These are phyloP conservation scores for Notothenia rossii DNA, from an alignment of 2,113 vertebrate genomes.

Conservation along the genomic window DNA sequence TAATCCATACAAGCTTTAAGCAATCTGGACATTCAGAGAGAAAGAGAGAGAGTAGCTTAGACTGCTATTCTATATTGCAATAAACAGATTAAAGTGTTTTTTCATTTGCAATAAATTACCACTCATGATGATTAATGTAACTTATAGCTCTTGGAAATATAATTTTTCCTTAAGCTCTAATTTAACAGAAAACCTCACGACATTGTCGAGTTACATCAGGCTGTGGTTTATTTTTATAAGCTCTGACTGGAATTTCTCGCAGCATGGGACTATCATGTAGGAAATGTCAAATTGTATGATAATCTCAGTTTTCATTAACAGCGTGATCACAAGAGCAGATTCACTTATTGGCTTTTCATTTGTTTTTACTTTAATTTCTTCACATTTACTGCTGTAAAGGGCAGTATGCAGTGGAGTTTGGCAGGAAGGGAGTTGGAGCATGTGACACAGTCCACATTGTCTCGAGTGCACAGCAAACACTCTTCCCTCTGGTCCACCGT, in stretches of 20 bases:
- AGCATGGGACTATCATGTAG: constrained; percentile 31
- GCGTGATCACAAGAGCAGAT: constrained; percentile 24
- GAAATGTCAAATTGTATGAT: constrained; percentile 51
- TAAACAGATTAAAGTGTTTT: background rate
- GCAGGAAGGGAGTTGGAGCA: constrained; percentile 47
- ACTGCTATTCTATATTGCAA: constrained; percentile 1
- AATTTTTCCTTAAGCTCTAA: constrained; percentile 24
- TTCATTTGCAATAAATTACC: constrained; percentile 25
- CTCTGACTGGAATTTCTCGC: constrained; percentile 32
- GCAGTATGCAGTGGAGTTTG: constrained; percentile 34
- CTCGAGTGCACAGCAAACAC: constrained; percentile 46
- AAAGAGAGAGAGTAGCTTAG: constrained; percentile 34
- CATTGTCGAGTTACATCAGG: constrained; percentile 15
- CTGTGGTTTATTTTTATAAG: constrained; percentile 10
- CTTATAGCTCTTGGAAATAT: constrained; percentile 13
- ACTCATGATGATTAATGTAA: constrained; percentile 23
- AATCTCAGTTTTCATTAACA: constrained; percentile 50
- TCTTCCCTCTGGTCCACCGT: constrained; percentile 40
- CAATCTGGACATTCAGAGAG: constrained; percentile 54
- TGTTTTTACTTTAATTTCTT: constrained; percentile 12
- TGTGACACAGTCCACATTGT: constrained; percentile 50
- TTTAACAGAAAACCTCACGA: constrained; percentile 36
- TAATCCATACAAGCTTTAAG: constrained; percentile 74
- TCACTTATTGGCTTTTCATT: constrained; percentile 11
- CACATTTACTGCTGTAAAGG: constrained; percentile 39